phyloP scores from a whole-genome alignment of 1,140 invertebrate genomes.

The Pseudomyrmex concolor region DNA sequence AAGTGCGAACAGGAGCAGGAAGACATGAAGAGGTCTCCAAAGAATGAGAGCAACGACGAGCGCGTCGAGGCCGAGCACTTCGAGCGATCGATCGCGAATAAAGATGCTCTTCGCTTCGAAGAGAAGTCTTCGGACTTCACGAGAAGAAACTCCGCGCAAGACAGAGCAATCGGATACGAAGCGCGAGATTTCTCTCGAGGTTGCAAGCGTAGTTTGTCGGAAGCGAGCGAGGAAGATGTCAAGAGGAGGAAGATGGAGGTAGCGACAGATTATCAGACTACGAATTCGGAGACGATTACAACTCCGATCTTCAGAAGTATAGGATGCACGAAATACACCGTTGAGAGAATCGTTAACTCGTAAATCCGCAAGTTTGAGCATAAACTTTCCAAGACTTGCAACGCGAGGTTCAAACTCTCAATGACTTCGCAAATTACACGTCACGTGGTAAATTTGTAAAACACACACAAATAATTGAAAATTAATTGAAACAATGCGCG shows the following conservation, averaged over 20 bases:
- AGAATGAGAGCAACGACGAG: constrained; percentile 12
- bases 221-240: constrained; percentile 40
- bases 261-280: constrained; percentile 54
- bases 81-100: constrained; percentile 47
- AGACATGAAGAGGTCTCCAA: constrained; percentile 30
- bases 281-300: constrained; percentile 58
- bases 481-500: no score
- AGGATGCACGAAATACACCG: constrained; percentile 82
- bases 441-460: not conserved
- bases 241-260: constrained; percentile 62
- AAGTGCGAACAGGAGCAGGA: constrained; percentile 66
- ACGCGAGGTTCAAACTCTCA: constrained; percentile 19
- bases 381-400: not conserved
- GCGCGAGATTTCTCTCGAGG: constrained; percentile 69
- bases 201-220: constrained; percentile 72
- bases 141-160: constrained; percentile 20
- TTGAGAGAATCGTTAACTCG: constrained; percentile 83
- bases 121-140: constrained; percentile 48
- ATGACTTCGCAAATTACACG: not conserved
- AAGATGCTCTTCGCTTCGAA: constrained; percentile 3
- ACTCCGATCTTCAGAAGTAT: constrained; percentile 70
- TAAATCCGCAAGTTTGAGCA: constrained; percentile 60
- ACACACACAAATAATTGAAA: no score
- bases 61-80: constrained; percentile 45
- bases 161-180: constrained; percentile 42